phyloP scores from a whole-genome alignment of 2,113 vertebrate genomes.

The Redunca redunca region DNA sequence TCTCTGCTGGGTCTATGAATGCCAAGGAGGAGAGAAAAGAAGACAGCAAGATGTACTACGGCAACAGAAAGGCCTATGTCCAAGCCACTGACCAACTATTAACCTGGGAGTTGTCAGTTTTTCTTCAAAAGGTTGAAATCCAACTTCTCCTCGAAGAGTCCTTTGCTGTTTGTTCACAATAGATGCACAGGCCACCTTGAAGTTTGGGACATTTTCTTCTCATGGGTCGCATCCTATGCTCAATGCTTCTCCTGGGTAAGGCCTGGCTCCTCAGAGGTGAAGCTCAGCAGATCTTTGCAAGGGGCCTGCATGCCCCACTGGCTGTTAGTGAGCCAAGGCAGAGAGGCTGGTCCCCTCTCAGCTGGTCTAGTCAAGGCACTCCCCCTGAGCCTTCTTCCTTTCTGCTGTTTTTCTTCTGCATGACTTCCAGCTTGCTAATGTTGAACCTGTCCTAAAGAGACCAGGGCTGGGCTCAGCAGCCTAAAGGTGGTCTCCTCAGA shows the following conservation, averaged over 20 bases:
- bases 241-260: neutral
- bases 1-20: neutral
- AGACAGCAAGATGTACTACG: neutral
- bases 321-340: neutral
- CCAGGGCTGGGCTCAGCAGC: neutral
- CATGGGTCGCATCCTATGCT: neutral
- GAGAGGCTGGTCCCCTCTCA: neutral
- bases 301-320: neutral
- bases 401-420: conserved; percentile 1
- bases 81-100: neutral
- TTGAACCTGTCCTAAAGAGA: neutral
- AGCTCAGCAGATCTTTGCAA: no score
- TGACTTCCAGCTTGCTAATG: neutral
- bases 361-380: neutral
- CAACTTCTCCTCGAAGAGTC: neutral
- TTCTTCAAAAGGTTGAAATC: neutral
- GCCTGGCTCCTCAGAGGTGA: neutral
- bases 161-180: neutral
- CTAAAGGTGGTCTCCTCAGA: neutral
- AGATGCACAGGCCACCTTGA: neutral
- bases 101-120: neutral
- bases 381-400: neutral
- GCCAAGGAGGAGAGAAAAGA: neutral
- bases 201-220: neutral
- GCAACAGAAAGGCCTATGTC: neutral